A percentile compares a stretch with the other conserved stretches of the same genome.
These are phyloP conservation scores for Semaprochilodus insignis DNA, from an alignment of 2,797 vertebrate genomes.

Conservation along the genomic window DNA sequence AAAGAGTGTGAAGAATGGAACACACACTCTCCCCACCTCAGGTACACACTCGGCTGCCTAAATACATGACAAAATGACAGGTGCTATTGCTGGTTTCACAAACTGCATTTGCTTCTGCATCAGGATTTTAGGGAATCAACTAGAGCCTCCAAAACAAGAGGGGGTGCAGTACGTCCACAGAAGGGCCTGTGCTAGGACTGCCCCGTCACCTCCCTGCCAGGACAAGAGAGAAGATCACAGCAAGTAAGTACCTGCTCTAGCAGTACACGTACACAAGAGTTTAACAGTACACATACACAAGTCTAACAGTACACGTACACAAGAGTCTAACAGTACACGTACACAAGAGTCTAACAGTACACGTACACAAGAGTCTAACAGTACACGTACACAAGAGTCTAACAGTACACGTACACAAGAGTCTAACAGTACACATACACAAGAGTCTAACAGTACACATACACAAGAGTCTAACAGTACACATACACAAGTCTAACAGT, in stretches of 20 bases:
- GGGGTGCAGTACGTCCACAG: slow-evolving; percentile 80
- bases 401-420: too few relatives aligned
- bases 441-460: too few relatives aligned
- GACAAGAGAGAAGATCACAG: slow-evolving; percentile 63
- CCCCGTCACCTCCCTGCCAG: slow-evolving; percentile 40
- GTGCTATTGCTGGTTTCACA: background rate
- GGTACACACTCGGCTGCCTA: slow-evolving; percentile 66
- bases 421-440: too few relatives aligned
- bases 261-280: background rate
- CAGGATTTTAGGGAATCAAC: slow-evolving; percentile 83
- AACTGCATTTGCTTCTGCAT: background rate
- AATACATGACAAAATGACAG: background rate
- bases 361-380: too few relatives aligned
- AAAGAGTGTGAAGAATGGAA: slow-evolving; percentile 84
- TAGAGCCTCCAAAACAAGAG: slow-evolving; percentile 79
- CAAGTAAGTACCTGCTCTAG: slow-evolving; percentile 71
- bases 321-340: too few relatives aligned
- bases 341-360: too few relatives aligned
- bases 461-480: too few relatives aligned
- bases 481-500: too few relatives aligned
- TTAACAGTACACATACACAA: too few relatives aligned
- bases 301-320: too few relatives aligned
- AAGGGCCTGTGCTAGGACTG: slow-evolving; percentile 37
- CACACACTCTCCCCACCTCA: slow-evolving; percentile 80
- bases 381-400: too few relatives aligned